These are phyloP conservation scores for Phylloscopus trochiloides DNA, from an alignment of 2,113 vertebrate species.

Conservation along the genomic window DNA sequence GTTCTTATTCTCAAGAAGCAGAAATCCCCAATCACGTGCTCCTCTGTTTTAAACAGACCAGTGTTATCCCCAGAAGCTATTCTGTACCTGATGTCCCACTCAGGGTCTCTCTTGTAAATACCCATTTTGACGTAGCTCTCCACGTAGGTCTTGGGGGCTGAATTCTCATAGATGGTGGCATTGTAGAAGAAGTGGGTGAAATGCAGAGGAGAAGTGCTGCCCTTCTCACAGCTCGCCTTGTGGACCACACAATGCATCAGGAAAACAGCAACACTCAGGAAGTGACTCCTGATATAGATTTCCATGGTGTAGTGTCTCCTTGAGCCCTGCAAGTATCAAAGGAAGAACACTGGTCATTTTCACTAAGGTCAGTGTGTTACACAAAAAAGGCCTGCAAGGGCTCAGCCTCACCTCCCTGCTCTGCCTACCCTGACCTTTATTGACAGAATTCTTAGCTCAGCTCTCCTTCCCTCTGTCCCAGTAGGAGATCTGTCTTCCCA, in stretches of 20 bases:
- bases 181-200: conserved; percentile 93
- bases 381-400: background rate
- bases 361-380: background rate
- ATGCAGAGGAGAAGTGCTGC: conserved; percentile 70
- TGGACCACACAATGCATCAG: conserved; percentile 65
- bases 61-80: conserved; percentile 84
- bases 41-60: conserved; percentile 86
- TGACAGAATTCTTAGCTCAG: background rate
- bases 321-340: conserved; percentile 14
- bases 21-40: conserved; percentile 85
- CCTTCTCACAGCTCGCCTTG: conserved; percentile 69
- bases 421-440: background rate
- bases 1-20: conserved; percentile 91
- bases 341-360: background rate
- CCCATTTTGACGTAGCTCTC: conserved; percentile 88
- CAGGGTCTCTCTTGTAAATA: conserved; percentile 74
- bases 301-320: conserved; percentile 65
- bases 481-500: background rate
- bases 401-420: background rate
- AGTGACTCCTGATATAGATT: conserved; percentile 14
- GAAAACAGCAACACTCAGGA: conserved; percentile 60
- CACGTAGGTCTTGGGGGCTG: conserved; percentile 88
- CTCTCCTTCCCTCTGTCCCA: background rate
- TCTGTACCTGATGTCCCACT: conserved; percentile 83
- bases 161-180: conserved; percentile 91